A percentile compares a stretch with the other conserved stretches of the same genome.
These are phyloP conservation scores for Pelobates fuscus DNA, from an alignment of 2,113 vertebrate species.

Conservation along the genomic window DNA sequence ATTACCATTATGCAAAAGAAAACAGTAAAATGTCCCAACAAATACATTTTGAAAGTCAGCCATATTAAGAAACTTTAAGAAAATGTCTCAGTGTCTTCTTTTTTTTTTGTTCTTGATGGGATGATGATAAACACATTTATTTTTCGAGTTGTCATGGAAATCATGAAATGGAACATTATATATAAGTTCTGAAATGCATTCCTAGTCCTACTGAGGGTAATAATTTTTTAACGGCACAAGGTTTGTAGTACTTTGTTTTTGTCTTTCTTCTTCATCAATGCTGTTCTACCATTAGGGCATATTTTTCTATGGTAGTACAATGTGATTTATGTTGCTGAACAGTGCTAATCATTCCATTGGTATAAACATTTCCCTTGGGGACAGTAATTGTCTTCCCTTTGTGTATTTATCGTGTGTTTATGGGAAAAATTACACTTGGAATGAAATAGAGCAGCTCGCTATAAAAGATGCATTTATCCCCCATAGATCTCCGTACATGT, in stretches of 20 bases:
- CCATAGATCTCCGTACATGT: conserved; percentile 1
- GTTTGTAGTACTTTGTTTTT: conserved; percentile 31
- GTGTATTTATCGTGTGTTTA: conserved; percentile 43
- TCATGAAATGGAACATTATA: conserved; percentile 16
- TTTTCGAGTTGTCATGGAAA: conserved; percentile 35
- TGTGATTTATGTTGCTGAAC: conserved; percentile 34
- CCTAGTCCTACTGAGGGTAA: conserved; percentile 9
- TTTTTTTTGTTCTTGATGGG: conserved; percentile 11
- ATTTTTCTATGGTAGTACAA: conserved; percentile 30
- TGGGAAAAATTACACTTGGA: conserved; percentile 43
- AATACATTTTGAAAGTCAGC: conserved; percentile 28
- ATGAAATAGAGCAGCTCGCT: conserved; percentile 43
- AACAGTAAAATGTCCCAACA: conserved; percentile 11
- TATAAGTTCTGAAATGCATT: conserved; percentile 9
- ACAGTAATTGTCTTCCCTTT: conserved; percentile 29
- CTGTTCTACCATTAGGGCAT: background rate
- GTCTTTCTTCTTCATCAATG: conserved; percentile 21
- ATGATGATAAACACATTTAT: conserved; percentile 17
- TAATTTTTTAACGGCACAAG: conserved; percentile 34
- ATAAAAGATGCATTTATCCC: conserved; percentile 26
- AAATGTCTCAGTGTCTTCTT: conserved; percentile 8
- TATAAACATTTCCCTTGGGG: conserved; percentile 43
- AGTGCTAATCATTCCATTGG: conserved; percentile 37
- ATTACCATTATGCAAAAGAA: conserved; percentile 5
- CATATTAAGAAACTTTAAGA: conserved; percentile 34